Conservation (phyloP, 1,140 invertebrate species). For the Drosophila albomicans region DNA sequence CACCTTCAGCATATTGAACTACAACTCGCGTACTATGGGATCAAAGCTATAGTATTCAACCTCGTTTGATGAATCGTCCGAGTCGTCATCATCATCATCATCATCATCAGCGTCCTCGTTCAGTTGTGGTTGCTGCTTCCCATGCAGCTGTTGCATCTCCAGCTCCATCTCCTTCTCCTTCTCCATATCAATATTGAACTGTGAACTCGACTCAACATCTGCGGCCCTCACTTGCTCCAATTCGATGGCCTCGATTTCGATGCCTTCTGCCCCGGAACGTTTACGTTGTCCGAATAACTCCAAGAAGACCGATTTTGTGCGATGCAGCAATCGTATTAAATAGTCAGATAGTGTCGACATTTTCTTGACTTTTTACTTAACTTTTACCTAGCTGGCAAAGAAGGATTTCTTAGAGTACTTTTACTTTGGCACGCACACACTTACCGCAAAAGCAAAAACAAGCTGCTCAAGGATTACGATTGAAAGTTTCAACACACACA, state of each 20-base stretch:
- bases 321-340: conserved; percentile 7
- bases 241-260: neutral
- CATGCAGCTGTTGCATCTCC: neutral
- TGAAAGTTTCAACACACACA: neutral
- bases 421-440: neutral
- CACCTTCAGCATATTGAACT: neutral
- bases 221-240: neutral
- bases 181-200: neutral
- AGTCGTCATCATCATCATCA: neutral
- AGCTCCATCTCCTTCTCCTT: neutral
- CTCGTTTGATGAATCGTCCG: neutral
- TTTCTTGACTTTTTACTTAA: neutral
- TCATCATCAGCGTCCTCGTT: no score
- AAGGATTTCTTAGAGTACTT: neutral
- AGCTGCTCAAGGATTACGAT: conserved; percentile 1
- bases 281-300: neutral
- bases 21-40: neutral
- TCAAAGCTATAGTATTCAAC: neutral
- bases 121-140: neutral
- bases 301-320: conserved; percentile 7
- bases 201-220: neutral
- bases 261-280: neutral
- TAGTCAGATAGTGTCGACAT: conserved; percentile 15
- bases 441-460: neutral
- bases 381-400: neutral